Evolutionary conservation across 2,888 invertebrate genomes (phyloP), one percentile per base, ranked within the genome.

Genomic region (Calliphora vomitoria): DNA sequence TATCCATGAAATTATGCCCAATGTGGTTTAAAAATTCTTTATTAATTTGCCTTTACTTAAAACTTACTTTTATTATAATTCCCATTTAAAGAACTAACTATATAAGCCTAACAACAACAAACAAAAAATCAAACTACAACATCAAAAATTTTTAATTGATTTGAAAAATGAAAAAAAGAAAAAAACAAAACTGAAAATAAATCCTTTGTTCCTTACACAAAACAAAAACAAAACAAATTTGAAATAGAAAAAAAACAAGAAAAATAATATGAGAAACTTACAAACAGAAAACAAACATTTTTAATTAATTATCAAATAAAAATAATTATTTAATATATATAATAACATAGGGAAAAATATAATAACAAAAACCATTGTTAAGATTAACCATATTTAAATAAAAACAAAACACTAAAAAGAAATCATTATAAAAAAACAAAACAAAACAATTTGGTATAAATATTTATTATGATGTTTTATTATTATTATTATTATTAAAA

Each of bases 381-480:
- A 85, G 85, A 85, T 81, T 85, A 85, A 83, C 64, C 82, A 81
- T 81, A 72, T 68, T 74, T 55, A 74, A 76, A 78, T 85, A 64
- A 81, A 55, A 15, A 69, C 11, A 53, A 55, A 68, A 66, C 4
- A 35, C 35, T 35, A 35, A 53, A 79, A 64, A 53, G 53, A 72
- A 81, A 71, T 79, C 20, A 79, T 76, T 86, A 89, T 53, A 78
- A 89, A 78, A 25, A 82, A 83, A 78, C 10, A 80, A 82, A 83
- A 78, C 10, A 80, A 89, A 91, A 90, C n/a, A 82, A 83, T 83
- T 89, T 90, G 91, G 91, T 92, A 91, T 85, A 88, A 85, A 90
- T 89, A 90, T 91, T 91, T 89, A 90, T 91, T 91, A 91, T 91
- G 90, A 92, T 92, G 92, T 92, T 91, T 86, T 89, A 88, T 85